A percentile compares a stretch with the other conserved stretches of the same genome.
phyloP scores from a whole-genome alignment of 2,797 vertebrate genomes.

The Poeciliopsis paucimaculata region DNA sequence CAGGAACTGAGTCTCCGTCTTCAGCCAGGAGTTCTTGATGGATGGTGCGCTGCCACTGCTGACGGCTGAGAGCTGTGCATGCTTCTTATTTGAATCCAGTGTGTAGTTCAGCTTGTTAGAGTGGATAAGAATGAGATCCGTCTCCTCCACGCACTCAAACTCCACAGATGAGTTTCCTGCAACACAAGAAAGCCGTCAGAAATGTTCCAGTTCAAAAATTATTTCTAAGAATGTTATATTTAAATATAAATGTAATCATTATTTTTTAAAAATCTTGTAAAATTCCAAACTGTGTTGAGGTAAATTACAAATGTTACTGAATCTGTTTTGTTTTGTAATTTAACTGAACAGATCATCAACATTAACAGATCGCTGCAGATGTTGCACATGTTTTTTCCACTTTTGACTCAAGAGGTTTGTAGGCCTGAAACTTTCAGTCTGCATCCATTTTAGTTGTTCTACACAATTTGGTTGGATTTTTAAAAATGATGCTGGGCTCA shows the following conservation, averaged over 20 bases:
- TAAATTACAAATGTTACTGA: background rate
- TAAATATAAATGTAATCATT: background rate
- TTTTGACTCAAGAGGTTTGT: background rate
- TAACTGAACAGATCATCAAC: too few species aligned
- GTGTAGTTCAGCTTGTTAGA: constrained; percentile 88
- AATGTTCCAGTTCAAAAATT: background rate
- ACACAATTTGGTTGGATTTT: background rate
- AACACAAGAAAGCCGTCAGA: constrained; percentile 9
- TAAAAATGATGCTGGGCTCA: background rate
- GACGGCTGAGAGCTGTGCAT: constrained; percentile 38
- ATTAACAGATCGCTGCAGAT: background rate
- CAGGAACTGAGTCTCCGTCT: constrained; percentile 85
- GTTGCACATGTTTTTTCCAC: too few species aligned
- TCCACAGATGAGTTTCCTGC: constrained; percentile 76
- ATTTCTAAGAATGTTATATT: background rate
- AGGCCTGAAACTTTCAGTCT: background rate
- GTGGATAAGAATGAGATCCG: constrained; percentile 89
- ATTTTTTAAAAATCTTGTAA: background rate
- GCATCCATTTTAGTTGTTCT: background rate
- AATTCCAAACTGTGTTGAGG: background rate
- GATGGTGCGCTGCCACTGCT: constrained; percentile 33
- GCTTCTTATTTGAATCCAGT: accelerated
- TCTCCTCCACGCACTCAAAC: constrained; percentile 79
- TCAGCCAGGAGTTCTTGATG: constrained; percentile 67
- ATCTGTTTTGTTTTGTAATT: background rate